A percentile compares a stretch with the other conserved stretches of the same genome.
Evolutionary conservation across 1,140 invertebrate genomes (phyloP).

Genomic region (Drosophila carrolli): DNA sequence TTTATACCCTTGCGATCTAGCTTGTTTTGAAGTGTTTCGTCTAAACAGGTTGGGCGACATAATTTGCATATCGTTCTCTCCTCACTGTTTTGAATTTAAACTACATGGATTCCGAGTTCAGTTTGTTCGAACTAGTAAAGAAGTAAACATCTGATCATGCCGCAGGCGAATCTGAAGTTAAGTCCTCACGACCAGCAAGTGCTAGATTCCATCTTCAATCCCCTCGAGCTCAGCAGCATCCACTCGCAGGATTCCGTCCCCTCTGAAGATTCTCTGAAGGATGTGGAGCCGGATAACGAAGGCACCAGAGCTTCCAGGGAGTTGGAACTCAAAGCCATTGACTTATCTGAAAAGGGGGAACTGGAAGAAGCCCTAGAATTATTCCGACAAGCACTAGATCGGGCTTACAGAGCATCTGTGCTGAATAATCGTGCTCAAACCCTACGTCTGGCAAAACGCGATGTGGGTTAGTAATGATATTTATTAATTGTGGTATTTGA

Average conservation of each 20-base stretch:
- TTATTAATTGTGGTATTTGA: neutral
- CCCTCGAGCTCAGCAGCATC: constrained; percentile 81
- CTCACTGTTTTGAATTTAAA: constrained; percentile 5
- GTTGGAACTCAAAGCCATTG: constrained; percentile 89
- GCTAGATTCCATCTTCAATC: constrained; percentile 85
- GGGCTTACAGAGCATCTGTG: constrained; percentile 86
- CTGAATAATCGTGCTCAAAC: constrained; percentile 94
- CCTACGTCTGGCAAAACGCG: constrained; percentile 88
- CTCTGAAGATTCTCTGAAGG: constrained; percentile 38
- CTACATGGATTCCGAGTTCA: constrained; percentile 4
- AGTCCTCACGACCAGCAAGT: constrained; percentile 85
- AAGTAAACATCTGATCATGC: constrained; percentile 48
- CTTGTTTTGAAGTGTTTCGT: neutral
- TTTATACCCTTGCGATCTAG: neutral
- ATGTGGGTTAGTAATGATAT: constrained; percentile 86
- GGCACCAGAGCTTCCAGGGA: constrained; percentile 69
- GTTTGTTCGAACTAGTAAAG: constrained; percentile 3
- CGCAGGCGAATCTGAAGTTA: constrained; percentile 65
- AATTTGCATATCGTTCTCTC: constrained; percentile 51
- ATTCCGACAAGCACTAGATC: constrained; percentile 87
- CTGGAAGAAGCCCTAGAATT: constrained; percentile 86
- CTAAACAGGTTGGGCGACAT: constrained; percentile 34
- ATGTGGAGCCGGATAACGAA: constrained; percentile 69
- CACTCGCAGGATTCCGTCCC: constrained; percentile 19
- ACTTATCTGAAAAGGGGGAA: constrained; percentile 87